These are phyloP conservation scores for Acleris literana DNA, from an alignment of 2,888 invertebrate species.

Conservation along the genomic window DNA sequence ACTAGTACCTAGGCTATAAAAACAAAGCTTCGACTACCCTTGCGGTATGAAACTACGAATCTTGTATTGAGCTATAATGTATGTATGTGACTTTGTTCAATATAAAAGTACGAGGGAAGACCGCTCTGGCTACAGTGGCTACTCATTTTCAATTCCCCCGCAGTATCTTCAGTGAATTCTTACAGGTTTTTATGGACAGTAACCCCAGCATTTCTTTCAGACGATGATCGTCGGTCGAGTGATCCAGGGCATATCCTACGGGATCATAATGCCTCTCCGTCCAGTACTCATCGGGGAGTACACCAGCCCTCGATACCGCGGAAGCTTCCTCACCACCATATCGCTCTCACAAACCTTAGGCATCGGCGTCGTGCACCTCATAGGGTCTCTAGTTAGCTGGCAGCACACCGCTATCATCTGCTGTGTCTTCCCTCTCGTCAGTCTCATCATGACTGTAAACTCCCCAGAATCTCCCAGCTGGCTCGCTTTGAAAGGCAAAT, in stretches of 20 bases:
- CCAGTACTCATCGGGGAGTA: constrained; percentile 71
- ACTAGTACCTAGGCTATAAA: too few species aligned
- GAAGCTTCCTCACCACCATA: constrained; percentile 75
- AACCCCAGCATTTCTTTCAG: constrained; percentile 17
- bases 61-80: too few species aligned
- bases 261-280: constrained; percentile 59
- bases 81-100: too few species aligned
- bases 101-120: too few species aligned
- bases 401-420: constrained; percentile 65
- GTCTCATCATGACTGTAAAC: constrained; percentile 48
- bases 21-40: too few species aligned
- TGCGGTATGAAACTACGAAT: too few species aligned
- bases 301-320: constrained; percentile 75
- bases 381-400: constrained; percentile 81
- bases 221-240: constrained; percentile 32
- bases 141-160: not conserved
- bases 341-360: constrained; percentile 79
- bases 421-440: constrained; percentile 57
- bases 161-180: not conserved
- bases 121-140: not conserved
- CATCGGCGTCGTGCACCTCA: constrained; percentile 75
- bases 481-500: constrained; percentile 73
- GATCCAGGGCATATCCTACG: constrained; percentile 57
- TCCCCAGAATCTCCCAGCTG: constrained; percentile 84
- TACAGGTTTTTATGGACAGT: not conserved